phyloP scores from a whole-genome alignment of 1,140 invertebrate genomes.

The Drosophila micromelanica region DNA sequence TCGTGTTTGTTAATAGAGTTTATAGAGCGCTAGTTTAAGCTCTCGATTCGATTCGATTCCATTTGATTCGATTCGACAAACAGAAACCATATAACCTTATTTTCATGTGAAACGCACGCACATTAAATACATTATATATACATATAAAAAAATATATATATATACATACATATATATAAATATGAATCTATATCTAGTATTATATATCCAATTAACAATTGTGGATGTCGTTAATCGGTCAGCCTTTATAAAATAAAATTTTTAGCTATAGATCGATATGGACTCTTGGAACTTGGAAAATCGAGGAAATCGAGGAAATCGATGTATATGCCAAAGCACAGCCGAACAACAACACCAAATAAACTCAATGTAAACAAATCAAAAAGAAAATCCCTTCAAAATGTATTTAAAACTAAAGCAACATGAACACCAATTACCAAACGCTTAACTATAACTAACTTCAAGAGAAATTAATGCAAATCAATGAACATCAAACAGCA shows the following conservation, averaged over 20 bases:
- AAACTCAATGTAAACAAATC: background rate
- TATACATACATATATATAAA: background rate
- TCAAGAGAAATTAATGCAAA: background rate
- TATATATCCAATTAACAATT: conserved; percentile 15
- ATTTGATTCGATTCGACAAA: background rate
- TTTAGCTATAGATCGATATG: conserved; percentile 15
- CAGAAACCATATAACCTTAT: background rate
- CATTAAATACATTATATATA: conserved; percentile 4
- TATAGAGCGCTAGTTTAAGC: conserved; percentile 29
- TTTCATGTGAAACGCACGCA: background rate
- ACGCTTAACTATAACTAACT: conserved; percentile 22
- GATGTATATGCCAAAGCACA: conserved; percentile 27
- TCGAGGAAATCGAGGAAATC: background rate
- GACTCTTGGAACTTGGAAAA: no score
- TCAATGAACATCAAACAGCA: background rate
- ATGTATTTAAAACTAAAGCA: conserved; percentile 7
- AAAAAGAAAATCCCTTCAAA: conserved; percentile 2
- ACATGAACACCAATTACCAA: conserved; percentile 35
- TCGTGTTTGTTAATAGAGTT: conserved; percentile 33
- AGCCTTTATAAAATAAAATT: conserved; percentile 20
- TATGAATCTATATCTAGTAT: conserved; percentile 1
- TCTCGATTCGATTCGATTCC: conserved; percentile 13
- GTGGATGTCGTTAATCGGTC: conserved; percentile 33
- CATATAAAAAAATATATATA: conserved; percentile 6
- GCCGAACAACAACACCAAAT: background rate